Base-by-base conservation (phyloP, 2,888 invertebrate genomes). In the Morpho deidamia region DNA sequence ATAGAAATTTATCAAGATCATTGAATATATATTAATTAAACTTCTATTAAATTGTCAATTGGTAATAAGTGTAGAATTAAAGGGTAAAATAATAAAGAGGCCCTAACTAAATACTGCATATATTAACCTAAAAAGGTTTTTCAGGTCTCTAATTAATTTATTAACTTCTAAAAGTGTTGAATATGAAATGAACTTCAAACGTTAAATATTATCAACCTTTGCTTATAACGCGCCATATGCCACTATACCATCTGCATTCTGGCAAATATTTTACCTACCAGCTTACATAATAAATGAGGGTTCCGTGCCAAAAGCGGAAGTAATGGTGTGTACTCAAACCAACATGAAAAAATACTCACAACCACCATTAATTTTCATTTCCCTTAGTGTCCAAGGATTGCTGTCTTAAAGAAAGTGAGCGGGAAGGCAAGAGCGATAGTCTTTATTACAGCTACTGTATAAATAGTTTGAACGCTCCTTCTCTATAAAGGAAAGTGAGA, bases 341-440 rank as follows among this genome's bases (percentile, higher is more conserved):
- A 71, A 88, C 88, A 88, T 80, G 88, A 86, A 88, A 89, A 89
- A 86, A 89, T 89, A 89, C 88, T 89, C 78, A 71, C 74, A 74
- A 66, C 78, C 64, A 74, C 76, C 85, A 89, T 89, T 89, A 86
- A 88, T 89, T 87, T 86, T 88, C 87, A 89, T 89, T 88, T 83
- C 77, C 69, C 70, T 75, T 72, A 78, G 82, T 82, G 83, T 75
- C 78, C 77, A 71, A 68, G 75, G 80, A 83, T 78, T 78, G 83
- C 75, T 78, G 82, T 80, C 84, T 83, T 81, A 78, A 78, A 79
- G 72, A 72, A 78, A 76, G 76, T 63, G 69, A 65, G 55, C 56
- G 59, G 60, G 61, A 62, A 47, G 49, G 54, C 54, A 57, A 59
- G 57, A 59, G 59, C 53, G 53, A 59, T 59, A 57, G 59, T 54